A percentile compares a stretch with the other conserved stretches of the same genome.
phyloP scores from a whole-genome alignment of 2,113 vertebrate genomes.

The Hemiscyllium ocellatum region DNA sequence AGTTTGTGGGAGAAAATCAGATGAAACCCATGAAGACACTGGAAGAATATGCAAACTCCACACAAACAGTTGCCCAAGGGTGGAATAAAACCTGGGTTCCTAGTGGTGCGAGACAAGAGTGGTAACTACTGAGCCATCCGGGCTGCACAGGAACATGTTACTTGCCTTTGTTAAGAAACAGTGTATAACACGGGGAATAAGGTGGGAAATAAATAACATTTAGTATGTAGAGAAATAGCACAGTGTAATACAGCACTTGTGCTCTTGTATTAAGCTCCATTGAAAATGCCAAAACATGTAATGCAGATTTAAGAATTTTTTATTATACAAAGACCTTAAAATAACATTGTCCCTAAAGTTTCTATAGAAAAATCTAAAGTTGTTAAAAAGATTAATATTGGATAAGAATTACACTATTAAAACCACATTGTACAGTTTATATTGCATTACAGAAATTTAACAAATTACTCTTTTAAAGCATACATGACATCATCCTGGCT shows the following conservation, averaged over 20 bases:
- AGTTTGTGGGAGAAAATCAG: no score
- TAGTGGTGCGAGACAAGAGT: no score
- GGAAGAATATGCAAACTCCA: no score
- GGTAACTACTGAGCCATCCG: no score
- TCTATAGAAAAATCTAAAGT: not conserved
- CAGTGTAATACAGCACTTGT: not conserved
- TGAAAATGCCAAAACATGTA: not conserved
- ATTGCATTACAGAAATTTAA: not conserved
- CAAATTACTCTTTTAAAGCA: slow-evolving; percentile 68
- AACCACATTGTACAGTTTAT: not conserved
- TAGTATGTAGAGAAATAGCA: not conserved
- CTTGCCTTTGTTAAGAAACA: not conserved
- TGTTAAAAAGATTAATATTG: slow-evolving; percentile 19
- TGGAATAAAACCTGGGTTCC: no score
- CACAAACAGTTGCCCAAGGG: no score
- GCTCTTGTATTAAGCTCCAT: not conserved
- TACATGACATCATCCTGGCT: slow-evolving; percentile 82
- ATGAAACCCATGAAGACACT: no score
- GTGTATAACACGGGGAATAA: not conserved
- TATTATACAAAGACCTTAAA: not conserved
- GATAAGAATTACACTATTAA: not conserved
- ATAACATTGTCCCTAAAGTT: not conserved
- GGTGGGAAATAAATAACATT: not conserved
- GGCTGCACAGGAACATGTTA: no score
- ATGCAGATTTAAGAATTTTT: not conserved